Conservation (phyloP, 2,888 invertebrate genomes). For the Hirtodrosophila trivittata region DNA sequence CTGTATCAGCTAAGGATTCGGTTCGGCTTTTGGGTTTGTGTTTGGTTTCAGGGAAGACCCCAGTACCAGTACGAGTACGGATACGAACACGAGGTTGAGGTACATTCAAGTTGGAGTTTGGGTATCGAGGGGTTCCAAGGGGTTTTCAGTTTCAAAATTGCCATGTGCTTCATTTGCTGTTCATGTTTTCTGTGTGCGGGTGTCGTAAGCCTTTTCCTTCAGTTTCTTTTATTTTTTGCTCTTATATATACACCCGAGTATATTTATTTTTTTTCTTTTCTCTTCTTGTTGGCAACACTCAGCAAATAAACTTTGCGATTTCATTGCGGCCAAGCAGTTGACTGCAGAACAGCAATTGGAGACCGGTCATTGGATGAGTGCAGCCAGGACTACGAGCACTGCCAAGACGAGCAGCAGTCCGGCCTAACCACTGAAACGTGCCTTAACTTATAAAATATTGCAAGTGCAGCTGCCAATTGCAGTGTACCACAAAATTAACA, state of each 20-base stretch:
- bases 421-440: conserved; percentile 75
- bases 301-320: conserved; percentile 70
- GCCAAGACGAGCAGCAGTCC: conserved; percentile 17
- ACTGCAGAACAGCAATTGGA: conserved; percentile 46
- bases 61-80: too few relatives aligned
- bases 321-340: conserved; percentile 67
- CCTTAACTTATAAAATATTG: conserved; percentile 73
- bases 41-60: too few relatives aligned
- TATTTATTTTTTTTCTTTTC: neutral
- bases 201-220: conserved; percentile 2
- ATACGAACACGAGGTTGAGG: too few relatives aligned
- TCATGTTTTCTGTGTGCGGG: neutral
- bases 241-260: too few relatives aligned
- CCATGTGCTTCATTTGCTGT: conserved; percentile 13
- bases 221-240: neutral
- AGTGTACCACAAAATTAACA: conserved; percentile 14
- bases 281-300: conserved; percentile 45
- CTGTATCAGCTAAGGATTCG: conserved; percentile 24
- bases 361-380: conserved; percentile 21
- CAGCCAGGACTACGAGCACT: conserved; percentile 5
- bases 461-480: conserved; percentile 64
- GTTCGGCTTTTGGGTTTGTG: conserved; percentile 9
- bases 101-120: conserved; percentile 6
- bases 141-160: conserved; percentile 5
- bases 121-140: conserved; percentile 1